These are phyloP conservation scores for Porites cylindrica DNA, from an alignment of 92 coral and sea anemone genomes.

Conservation along the genomic window DNA sequence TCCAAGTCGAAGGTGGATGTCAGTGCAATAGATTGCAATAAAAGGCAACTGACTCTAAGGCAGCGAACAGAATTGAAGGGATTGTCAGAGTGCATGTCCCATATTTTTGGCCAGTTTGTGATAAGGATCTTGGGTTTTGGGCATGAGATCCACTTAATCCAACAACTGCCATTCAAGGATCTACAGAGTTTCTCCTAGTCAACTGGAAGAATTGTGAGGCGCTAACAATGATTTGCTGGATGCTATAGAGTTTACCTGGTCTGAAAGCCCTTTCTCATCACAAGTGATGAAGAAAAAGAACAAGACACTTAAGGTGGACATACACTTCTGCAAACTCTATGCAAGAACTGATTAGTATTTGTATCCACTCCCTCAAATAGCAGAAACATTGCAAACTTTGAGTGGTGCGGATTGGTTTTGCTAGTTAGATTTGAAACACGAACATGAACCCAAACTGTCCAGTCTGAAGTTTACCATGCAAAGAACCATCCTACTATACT, in stretches of 20 bases:
- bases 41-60: conserved; percentile 3
- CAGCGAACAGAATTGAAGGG: neutral
- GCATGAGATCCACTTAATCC: neutral
- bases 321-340: conserved; percentile 49
- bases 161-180: conserved; percentile 23
- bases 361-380: conserved; percentile 47
- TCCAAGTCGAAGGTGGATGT: neutral
- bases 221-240: conserved; percentile 28
- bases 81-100: conserved; percentile 31
- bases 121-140: conserved; percentile 36
- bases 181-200: conserved; percentile 45
- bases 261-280: conserved; percentile 43
- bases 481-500: no score
- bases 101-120: conserved; percentile 31
- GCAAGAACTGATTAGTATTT: conserved; percentile 57
- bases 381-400: conserved; percentile 60
- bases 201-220: conserved; percentile 39
- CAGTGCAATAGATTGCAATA: conserved; percentile 10
- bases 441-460: no score
- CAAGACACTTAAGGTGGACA: conserved; percentile 19
- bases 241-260: conserved; percentile 20
- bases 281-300: conserved; percentile 41
- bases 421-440: conserved; percentile 43
- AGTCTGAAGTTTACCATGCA: no score
- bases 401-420: conserved; percentile 63